These are phyloP conservation scores for Antitype chi DNA, from an alignment of 2,888 invertebrate genomes.

Conservation along the genomic window DNA sequence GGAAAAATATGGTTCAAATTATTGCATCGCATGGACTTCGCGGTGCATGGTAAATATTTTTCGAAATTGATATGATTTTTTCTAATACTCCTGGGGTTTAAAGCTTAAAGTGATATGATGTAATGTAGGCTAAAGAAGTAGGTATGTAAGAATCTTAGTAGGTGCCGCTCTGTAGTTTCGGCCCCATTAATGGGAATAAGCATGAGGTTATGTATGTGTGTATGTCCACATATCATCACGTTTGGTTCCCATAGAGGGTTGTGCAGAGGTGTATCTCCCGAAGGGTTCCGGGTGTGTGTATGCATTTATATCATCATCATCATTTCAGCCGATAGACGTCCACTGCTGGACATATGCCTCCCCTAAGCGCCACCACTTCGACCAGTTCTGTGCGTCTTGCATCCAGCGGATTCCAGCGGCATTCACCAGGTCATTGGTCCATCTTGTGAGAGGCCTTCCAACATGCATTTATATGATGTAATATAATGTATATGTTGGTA, in stretches of 20 bases:
- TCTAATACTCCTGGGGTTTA: background rate
- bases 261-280: too few relatives aligned
- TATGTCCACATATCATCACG: background rate
- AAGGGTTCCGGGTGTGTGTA: too few relatives aligned
- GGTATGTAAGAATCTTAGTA: background rate
- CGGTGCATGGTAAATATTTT: slow-evolving; percentile 1
- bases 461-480: background rate
- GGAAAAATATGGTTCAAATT: background rate
- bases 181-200: background rate
- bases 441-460: too few relatives aligned
- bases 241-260: too few relatives aligned
- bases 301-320: too few relatives aligned
- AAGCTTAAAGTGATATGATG: background rate
- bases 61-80: background rate
- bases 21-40: background rate
- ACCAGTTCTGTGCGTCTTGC: too few relatives aligned
- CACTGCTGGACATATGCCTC: too few relatives aligned
- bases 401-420: too few relatives aligned
- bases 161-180: background rate
- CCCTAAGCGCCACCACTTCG: too few relatives aligned
- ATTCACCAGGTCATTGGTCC: too few relatives aligned
- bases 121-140: background rate
- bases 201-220: background rate
- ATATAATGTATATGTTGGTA: background rate
- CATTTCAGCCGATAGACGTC: too few relatives aligned